Conservation (phyloP, 2,797 vertebrate genomes). For the Phrynocephalus vlangalii region DNA sequence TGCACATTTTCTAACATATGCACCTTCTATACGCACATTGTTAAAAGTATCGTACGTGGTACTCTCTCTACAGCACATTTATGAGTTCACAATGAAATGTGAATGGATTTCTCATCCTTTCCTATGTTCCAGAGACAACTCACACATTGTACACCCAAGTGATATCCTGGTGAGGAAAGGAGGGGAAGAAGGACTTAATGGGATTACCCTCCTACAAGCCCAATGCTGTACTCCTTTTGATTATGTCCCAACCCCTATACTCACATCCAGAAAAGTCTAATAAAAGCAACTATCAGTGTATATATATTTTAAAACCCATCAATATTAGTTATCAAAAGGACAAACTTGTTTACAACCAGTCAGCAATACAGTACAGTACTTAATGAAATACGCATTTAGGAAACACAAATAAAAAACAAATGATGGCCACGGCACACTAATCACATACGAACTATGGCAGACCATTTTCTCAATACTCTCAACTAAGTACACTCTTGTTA, state of each 20-base stretch:
- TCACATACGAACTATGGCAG: neutral
- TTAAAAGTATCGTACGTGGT: neutral
- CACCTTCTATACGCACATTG: neutral
- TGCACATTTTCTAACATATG: neutral
- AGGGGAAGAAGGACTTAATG: neutral
- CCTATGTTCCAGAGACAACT: neutral
- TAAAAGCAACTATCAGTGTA: neutral
- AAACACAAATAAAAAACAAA: neutral
- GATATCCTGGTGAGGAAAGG: too few species aligned
- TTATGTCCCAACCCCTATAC: too few species aligned
- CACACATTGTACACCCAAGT: neutral
- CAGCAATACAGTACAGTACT: neutral
- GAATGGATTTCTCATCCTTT: neutral
- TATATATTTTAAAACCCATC: neutral
- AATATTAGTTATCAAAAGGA: neutral
- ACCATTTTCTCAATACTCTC: neutral
- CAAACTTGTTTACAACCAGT: neutral
- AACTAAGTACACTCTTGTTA: neutral
- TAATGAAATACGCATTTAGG: neutral
- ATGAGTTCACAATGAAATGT: neutral
- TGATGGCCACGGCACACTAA: neutral
- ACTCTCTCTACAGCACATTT: neutral
- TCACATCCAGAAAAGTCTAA: neutral
- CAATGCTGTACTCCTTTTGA: neutral
- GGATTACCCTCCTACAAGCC: neutral